Percentiles rank a stretch among this genome's conserved stretches.
These are phyloP conservation scores for Drosophila limbata DNA, from an alignment of 2,888 invertebrate species.

Conservation along the genomic window DNA sequence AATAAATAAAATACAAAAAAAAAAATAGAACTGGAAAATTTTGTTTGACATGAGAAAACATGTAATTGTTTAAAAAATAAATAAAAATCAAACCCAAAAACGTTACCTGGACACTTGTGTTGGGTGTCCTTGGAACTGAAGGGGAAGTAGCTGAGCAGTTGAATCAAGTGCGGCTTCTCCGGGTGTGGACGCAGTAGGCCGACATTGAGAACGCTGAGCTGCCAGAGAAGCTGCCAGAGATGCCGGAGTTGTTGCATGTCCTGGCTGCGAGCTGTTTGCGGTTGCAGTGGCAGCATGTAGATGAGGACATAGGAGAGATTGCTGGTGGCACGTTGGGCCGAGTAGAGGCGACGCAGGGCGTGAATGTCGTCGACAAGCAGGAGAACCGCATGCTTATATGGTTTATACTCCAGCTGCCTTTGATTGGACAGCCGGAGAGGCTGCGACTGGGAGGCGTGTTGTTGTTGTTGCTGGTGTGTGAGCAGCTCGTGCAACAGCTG, in stretches of 20 bases:
- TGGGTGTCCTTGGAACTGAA: constrained; percentile 39
- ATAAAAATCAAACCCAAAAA: no score
- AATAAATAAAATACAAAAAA: no score
- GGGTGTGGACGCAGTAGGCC: constrained; percentile 40
- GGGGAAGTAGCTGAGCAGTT: constrained; percentile 76
- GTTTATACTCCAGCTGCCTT: constrained; percentile 47
- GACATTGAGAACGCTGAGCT: constrained; percentile 66
- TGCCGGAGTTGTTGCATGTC: constrained; percentile 31
- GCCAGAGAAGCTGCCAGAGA: constrained; percentile 52
- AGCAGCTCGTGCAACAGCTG: constrained; percentile 40
- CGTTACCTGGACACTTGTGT: no score
- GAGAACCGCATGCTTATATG: constrained; percentile 58
- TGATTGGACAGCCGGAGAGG: constrained; percentile 33
- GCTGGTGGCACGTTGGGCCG: constrained; percentile 50
- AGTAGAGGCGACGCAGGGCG: constrained; percentile 50
- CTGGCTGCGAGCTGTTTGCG: constrained; percentile 46
- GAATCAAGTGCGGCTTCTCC: constrained; percentile 17
- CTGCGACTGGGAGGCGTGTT: constrained; percentile 1
- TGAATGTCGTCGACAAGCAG: constrained; percentile 61
- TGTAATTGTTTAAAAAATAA: no score
- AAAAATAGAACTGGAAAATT: no score
- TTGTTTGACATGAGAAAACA: no score
- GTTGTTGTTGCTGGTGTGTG: not conserved
- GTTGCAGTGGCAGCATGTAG: constrained; percentile 55
- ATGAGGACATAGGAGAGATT: constrained; percentile 66